Percentiles rank a stretch among this genome's conserved stretches.
Evolutionary conservation across 2,113 vertebrate genomes (phyloP).

Genomic region (Onychorhynchus coronatus): DNA sequence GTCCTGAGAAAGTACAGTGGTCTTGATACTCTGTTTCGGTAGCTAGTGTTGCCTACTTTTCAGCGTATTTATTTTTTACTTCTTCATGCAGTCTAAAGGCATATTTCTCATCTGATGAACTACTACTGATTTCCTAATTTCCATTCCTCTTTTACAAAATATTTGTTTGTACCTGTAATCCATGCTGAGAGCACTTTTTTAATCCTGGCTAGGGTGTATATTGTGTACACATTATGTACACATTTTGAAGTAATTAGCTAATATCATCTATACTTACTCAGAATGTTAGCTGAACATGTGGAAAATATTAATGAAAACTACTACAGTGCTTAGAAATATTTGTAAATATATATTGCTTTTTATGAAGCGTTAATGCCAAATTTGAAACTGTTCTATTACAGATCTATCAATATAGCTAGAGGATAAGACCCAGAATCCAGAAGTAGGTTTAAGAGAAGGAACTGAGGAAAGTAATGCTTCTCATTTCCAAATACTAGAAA

Average conservation of each 20-base stretch:
- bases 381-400: neutral
- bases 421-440: neutral
- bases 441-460: neutral
- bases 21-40: neutral
- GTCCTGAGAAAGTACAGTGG: neutral
- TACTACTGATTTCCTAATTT: neutral
- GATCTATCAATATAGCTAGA: neutral
- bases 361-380: neutral
- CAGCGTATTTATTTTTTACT: neutral
- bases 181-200: neutral
- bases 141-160: neutral
- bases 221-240: neutral
- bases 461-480: neutral
- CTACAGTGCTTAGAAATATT: neutral
- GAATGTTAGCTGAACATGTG: neutral
- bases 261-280: neutral
- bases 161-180: neutral
- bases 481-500: neutral
- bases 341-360: neutral
- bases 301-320: neutral
- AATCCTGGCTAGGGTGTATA: neutral
- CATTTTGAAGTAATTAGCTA: neutral
- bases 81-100: neutral
- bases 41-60: neutral
- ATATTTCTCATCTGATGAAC: neutral